These are phyloP conservation scores for Muraenolepis orangiensis DNA, from an alignment of 2,797 vertebrate species.

Conservation along the genomic window DNA sequence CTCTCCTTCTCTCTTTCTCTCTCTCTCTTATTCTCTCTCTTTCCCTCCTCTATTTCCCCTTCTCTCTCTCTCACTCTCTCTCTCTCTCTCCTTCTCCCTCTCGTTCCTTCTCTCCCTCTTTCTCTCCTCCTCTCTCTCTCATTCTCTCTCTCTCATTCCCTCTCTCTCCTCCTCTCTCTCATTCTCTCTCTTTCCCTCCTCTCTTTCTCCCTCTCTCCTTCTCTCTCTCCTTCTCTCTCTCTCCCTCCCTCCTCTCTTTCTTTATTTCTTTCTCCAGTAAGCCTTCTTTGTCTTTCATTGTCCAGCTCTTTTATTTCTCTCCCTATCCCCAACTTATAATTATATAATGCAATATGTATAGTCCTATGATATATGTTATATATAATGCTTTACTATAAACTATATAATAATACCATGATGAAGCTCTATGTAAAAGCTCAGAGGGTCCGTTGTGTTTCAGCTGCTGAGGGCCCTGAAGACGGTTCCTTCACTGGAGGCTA, in stretches of 20 bases:
- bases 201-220: conserved; percentile 4
- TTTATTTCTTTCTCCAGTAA: too few species aligned
- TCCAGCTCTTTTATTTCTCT: too few species aligned
- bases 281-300: too few species aligned
- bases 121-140: conserved; percentile 35
- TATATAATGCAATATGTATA: too few species aligned
- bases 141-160: conserved; percentile 46
- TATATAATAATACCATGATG: too few species aligned
- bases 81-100: background rate
- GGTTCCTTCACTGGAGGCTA: conserved; percentile 84
- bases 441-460: conserved; percentile 61
- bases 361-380: conserved; percentile 39
- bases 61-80: conserved; percentile 18
- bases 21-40: conserved; percentile 8
- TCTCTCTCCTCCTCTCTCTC: conserved; percentile 17
- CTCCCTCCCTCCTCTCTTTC: too few species aligned
- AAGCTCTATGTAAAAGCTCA: conserved; percentile 49
- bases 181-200: conserved; percentile 5
- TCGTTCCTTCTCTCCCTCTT: conserved; percentile 18
- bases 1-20: too few species aligned
- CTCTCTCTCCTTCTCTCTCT: too few species aligned
- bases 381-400: conserved; percentile 64
- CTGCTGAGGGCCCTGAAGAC: conserved; percentile 91
- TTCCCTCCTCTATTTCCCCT: background rate
- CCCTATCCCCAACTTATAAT: too few species aligned